Conservation (phyloP, 1,140 invertebrate species). For the Eurosta solidaginis region DNA sequence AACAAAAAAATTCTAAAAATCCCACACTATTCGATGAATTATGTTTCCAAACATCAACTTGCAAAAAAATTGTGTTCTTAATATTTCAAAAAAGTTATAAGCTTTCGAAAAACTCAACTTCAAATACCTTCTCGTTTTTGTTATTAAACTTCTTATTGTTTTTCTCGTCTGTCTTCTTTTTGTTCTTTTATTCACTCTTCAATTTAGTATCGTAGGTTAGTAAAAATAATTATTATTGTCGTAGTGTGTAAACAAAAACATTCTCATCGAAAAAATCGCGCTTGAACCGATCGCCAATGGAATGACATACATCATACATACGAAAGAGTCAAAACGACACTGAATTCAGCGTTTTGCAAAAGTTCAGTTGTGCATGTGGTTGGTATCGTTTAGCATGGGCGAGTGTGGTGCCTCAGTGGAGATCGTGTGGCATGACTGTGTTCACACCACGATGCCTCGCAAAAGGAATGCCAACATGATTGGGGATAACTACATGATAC, state of each 20-base stretch:
- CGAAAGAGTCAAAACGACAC: conserved; percentile 23
- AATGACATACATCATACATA: conserved; percentile 7
- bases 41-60: no score
- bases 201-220: not conserved
- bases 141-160: no score
- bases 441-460: not conserved
- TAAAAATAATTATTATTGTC: not conserved
- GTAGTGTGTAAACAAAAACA: conserved; percentile 6
- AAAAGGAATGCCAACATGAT: no score
- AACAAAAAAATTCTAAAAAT: no score
- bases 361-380: not conserved
- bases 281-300: not conserved
- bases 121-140: no score
- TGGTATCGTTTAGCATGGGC: not conserved
- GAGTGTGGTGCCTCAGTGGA: not conserved
- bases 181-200: not conserved
- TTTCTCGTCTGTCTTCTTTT: not conserved
- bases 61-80: no score
- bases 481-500: no score
- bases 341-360: conserved; percentile 13
- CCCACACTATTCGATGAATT: no score
- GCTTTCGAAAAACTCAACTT: no score
- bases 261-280: not conserved
- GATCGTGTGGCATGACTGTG: not conserved
- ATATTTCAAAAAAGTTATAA: no score